Percentiles rank a stretch among this genome's conserved stretches.
phyloP scores from a whole-genome alignment of 2,888 invertebrate species.

The Pteria penguin region DNA sequence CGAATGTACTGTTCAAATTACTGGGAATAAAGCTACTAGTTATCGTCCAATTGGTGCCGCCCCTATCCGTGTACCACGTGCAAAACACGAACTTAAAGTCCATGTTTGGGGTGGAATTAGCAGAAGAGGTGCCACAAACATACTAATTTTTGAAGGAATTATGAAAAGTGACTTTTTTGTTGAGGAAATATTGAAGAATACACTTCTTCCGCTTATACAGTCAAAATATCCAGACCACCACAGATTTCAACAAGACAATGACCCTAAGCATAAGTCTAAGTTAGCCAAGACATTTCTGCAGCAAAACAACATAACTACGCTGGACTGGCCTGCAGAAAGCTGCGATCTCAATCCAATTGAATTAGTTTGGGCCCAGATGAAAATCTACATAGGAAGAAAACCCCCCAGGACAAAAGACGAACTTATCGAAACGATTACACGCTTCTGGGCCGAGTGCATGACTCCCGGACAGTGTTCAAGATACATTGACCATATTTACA shows the following conservation, averaged over 20 bases:
- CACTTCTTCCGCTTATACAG: neutral
- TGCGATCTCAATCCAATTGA: constrained; percentile 45
- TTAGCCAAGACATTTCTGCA: neutral
- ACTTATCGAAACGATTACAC: neutral
- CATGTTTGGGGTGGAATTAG: neutral
- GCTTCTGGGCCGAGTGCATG: constrained; percentile 25
- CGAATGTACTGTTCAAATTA: constrained; percentile 23
- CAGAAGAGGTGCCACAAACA: neutral
- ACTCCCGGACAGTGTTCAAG: constrained; percentile 26
- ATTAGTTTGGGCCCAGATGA: too few relatives aligned
- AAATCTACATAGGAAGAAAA: constrained; percentile 7
- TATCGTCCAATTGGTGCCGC: neutral
- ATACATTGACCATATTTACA: constrained; percentile 40
- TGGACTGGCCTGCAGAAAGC: constrained; percentile 17
- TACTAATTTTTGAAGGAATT: neutral
- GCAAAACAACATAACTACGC: neutral
- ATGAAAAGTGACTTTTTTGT: neutral
- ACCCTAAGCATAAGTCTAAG: neutral
- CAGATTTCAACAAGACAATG: too few relatives aligned
- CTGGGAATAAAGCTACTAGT: constrained; percentile 16
- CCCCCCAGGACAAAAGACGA: constrained; percentile 15
- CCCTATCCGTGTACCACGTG: neutral
- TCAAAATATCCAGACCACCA: too few relatives aligned
- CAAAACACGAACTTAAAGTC: neutral
- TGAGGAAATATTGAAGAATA: neutral